Conservation (phyloP, 2,113 vertebrate genomes). For the Phalacrocorax aristotelis region DNA sequence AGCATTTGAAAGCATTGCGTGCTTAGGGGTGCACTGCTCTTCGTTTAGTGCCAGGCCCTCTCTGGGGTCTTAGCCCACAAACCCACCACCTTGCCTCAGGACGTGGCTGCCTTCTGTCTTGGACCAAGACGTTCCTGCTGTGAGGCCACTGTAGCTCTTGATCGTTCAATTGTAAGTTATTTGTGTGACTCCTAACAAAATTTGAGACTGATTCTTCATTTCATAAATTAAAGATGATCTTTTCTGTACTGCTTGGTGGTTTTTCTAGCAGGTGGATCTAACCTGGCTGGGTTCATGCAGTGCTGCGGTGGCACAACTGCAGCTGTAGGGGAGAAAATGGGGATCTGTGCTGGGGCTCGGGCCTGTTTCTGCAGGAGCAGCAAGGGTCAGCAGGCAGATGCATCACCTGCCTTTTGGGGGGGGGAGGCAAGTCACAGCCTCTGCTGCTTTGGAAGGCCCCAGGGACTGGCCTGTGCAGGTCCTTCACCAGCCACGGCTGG, state of each 20-base stretch:
- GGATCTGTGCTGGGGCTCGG: background rate
- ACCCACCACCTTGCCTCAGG: background rate
- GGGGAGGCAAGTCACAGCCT: fast-evolving
- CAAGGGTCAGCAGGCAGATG: background rate
- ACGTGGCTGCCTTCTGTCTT: background rate
- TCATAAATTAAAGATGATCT: constrained; percentile 52
- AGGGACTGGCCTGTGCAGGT: background rate
- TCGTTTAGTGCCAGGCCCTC: background rate
- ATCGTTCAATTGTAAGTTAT: constrained; percentile 23
- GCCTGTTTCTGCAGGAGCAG: background rate
- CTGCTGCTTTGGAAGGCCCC: background rate
- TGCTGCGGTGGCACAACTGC: background rate
- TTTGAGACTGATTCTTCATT: constrained; percentile 32
- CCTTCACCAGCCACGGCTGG: background rate
- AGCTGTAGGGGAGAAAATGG: background rate
- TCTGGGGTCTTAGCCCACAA: background rate
- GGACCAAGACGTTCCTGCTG: background rate
- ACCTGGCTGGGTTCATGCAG: background rate
- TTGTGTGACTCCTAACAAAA: constrained; percentile 1
- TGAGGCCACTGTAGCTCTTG: background rate
- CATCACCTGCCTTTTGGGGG: no score
- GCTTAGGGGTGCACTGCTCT: background rate
- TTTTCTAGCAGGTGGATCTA: background rate
- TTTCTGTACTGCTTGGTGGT: background rate
- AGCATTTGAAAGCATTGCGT: fast-evolving